phyloP scores from a whole-genome alignment of 2,797 vertebrate species.

The Cuculus canorus region DNA sequence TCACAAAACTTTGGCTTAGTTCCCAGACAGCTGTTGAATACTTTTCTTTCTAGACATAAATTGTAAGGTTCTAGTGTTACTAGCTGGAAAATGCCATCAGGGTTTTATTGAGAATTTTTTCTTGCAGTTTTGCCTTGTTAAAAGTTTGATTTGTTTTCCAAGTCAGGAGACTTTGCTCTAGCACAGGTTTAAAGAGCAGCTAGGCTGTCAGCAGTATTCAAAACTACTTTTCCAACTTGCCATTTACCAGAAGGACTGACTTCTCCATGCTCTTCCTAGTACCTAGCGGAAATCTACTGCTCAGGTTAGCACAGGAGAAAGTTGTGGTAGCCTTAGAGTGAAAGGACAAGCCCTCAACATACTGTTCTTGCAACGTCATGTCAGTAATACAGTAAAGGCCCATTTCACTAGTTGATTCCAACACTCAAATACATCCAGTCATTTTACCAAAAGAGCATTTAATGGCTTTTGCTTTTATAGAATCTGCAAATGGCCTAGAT shows the following conservation, averaged over 20 bases:
- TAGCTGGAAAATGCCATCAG: neutral
- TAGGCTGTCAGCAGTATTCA: neutral
- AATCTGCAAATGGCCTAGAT: neutral
- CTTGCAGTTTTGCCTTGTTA: constrained; percentile 19
- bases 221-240: neutral
- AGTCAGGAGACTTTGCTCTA: neutral
- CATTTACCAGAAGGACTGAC: neutral
- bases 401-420: neutral
- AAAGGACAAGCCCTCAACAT: neutral
- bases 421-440: neutral
- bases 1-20: constrained; percentile 10
- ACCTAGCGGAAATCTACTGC: neutral
- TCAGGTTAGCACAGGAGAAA: neutral
- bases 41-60: neutral
- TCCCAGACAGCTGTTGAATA: constrained; percentile 2
- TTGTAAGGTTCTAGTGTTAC: neutral
- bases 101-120: neutral
- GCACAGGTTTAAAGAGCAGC: neutral
- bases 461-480: constrained; percentile 9
- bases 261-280: neutral
- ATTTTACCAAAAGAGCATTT: neutral
- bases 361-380: neutral
- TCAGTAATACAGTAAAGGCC: neutral
- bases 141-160: constrained; percentile 44
- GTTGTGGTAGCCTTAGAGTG: neutral